These are phyloP conservation scores for Cryptocheilus praepositus DNA, from an alignment of 2,888 invertebrate genomes.

Conservation along the genomic window DNA sequence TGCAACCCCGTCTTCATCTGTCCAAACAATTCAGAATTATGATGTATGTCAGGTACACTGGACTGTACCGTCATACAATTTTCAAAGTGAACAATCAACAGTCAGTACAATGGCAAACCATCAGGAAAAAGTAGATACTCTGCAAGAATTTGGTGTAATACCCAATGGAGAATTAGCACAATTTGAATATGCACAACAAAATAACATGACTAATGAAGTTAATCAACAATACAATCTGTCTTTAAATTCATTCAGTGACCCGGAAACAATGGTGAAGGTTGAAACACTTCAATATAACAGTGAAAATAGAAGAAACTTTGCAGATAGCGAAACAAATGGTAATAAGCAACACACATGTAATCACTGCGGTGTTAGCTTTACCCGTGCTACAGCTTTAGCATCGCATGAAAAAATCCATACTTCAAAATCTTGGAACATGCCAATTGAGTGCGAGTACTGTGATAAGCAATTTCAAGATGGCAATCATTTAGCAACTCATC, in stretches of 20 bases:
- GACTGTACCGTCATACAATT: slow-evolving; percentile 63
- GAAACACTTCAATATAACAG: slow-evolving; percentile 53
- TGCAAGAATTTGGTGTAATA: slow-evolving; percentile 69
- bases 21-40: slow-evolving; percentile 58
- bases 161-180: slow-evolving; percentile 68
- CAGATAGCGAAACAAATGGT: slow-evolving; percentile 58
- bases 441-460: slow-evolving; percentile 75
- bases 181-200: slow-evolving; percentile 64
- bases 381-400: slow-evolving; percentile 73
- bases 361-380: slow-evolving; percentile 73
- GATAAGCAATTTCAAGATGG: slow-evolving; percentile 75
- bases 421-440: slow-evolving; percentile 59
- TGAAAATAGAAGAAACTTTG: slow-evolving; percentile 44
- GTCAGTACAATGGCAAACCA: slow-evolving; percentile 44
- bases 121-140: slow-evolving; percentile 61
- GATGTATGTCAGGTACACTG: slow-evolving; percentile 66
- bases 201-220: slow-evolving; percentile 43
- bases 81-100: slow-evolving; percentile 55
- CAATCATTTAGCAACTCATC: slow-evolving; percentile 72
- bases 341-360: slow-evolving; percentile 71
- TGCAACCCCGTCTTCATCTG: slow-evolving; percentile 53
- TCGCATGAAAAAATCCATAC: slow-evolving; percentile 70
- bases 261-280: slow-evolving; percentile 60
- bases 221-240: slow-evolving; percentile 63
- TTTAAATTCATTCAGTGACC: slow-evolving; percentile 55